Conservation (phyloP, 2,888 invertebrate species). For the Frankliniella intonsa region DNA sequence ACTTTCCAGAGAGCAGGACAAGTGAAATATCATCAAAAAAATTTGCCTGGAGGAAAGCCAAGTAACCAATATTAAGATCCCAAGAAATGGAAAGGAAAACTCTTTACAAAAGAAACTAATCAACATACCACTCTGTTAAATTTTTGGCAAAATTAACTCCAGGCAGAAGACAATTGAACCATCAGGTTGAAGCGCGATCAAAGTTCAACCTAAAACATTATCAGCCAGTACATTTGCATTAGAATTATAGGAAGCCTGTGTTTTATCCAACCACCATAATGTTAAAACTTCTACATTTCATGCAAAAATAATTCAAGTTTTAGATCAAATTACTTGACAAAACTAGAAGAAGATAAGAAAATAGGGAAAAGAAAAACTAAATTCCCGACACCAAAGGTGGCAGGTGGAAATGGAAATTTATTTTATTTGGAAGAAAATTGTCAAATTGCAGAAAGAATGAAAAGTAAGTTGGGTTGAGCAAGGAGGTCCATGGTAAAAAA, state of each 20-base stretch:
- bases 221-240: not conserved
- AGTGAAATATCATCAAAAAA: too few species aligned
- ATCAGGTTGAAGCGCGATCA: not conserved
- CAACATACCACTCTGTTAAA: too few species aligned
- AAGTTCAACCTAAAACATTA: constrained; percentile 5
- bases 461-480: not conserved
- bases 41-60: too few species aligned
- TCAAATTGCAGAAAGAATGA: not conserved
- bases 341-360: not conserved
- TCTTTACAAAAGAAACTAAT: too few species aligned
- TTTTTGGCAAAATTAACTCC: too few species aligned
- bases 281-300: too few species aligned
- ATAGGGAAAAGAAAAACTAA: not conserved
- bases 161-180: not conserved
- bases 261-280: too few species aligned
- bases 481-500: not conserved
- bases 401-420: not conserved
- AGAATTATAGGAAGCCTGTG: too few species aligned
- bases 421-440: not conserved
- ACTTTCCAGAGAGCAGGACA: too few species aligned
- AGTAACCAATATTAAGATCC: too few species aligned
- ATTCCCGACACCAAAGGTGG: not conserved
- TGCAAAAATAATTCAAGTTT: not conserved
- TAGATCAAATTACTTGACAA: not conserved
- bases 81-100: too few species aligned